These are phyloP conservation scores for Clivina fossor DNA, from an alignment of 2,888 invertebrate species.

Conservation along the genomic window DNA sequence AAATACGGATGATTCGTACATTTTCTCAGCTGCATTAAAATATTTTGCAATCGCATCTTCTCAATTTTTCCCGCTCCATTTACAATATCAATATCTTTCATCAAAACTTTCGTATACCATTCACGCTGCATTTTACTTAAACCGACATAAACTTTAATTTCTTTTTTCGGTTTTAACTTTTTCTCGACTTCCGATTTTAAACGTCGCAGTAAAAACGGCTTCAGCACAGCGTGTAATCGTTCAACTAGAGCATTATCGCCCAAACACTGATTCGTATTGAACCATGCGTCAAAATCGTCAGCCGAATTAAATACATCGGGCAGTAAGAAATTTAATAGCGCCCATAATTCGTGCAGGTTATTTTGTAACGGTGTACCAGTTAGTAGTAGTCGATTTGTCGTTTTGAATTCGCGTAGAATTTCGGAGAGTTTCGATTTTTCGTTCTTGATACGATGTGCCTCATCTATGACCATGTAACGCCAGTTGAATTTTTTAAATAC, in stretches of 20 bases:
- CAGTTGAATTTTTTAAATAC: slow-evolving; percentile 98
- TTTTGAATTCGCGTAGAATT: slow-evolving; percentile 94
- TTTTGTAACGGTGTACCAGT: slow-evolving; percentile 99
- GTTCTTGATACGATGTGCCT: slow-evolving; percentile 99
- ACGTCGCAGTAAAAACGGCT: slow-evolving; percentile 93
- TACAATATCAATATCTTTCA: slow-evolving; percentile 99
- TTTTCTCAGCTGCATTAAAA: slow-evolving; percentile 97
- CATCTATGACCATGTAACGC: slow-evolving; percentile 99
- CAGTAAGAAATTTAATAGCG: slow-evolving; percentile 92
- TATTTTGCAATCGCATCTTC: slow-evolving; percentile 97
- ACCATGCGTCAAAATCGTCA: slow-evolving; percentile 98
- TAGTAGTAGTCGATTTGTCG: slow-evolving; percentile 88
- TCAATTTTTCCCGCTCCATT: slow-evolving; percentile 97
- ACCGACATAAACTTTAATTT: slow-evolving; percentile 94
- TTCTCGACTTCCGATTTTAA: slow-evolving; percentile 98
- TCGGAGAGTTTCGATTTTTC: slow-evolving; percentile 98
- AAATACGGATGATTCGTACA: slow-evolving; percentile 99
- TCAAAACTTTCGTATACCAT: slow-evolving; percentile 97
- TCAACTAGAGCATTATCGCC: slow-evolving; percentile 90
- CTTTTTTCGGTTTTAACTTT: slow-evolving; percentile 94
- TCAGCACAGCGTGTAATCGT: slow-evolving; percentile 87
- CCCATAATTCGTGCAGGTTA: slow-evolving; percentile 98
- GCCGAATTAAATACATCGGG: slow-evolving; percentile 98
- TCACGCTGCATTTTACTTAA: slow-evolving; percentile 99
- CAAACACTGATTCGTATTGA: slow-evolving; percentile 92